phyloP scores from a whole-genome alignment of 2,888 invertebrate species.

The Pecten maximus region DNA sequence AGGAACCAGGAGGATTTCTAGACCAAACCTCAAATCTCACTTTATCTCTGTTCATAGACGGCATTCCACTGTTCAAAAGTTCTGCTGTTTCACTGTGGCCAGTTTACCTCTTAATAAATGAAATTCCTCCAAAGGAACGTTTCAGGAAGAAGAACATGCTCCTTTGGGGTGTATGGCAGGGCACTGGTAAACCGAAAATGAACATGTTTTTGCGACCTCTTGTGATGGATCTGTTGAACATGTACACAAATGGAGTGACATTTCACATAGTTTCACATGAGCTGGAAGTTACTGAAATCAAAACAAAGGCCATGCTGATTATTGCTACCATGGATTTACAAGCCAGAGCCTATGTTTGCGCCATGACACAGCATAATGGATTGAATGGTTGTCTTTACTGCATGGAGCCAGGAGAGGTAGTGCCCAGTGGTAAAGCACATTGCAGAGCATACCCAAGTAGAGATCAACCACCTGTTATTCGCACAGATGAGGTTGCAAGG shows the following conservation, averaged over 20 bases:
- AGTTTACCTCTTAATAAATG: conserved; percentile 55
- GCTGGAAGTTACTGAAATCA: background rate
- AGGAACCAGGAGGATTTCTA: background rate
- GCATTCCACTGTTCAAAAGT: conserved; percentile 55
- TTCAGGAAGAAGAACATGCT: conserved; percentile 54
- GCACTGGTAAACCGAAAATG: conserved; percentile 47
- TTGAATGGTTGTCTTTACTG: conserved; percentile 53
- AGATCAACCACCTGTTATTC: background rate
- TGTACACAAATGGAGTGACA: conserved; percentile 35
- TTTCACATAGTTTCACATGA: background rate
- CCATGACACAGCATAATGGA: conserved; percentile 44
- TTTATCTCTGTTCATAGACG: conserved; percentile 53
- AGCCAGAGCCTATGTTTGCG: conserved; percentile 31
- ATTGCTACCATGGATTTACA: conserved; percentile 40
- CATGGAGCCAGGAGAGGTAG: conserved; percentile 48
- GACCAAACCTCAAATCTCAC: background rate
- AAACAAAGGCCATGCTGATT: conserved; percentile 36
- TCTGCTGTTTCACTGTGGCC: conserved; percentile 57
- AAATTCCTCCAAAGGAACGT: conserved; percentile 50
- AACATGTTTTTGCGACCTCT: conserved; percentile 48
- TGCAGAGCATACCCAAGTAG: conserved; percentile 44
- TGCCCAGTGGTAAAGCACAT: conserved; percentile 53
- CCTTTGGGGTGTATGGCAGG: conserved; percentile 51
- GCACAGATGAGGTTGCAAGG: conserved; percentile 40
- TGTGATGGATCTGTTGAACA: conserved; percentile 37